phyloP scores from a whole-genome alignment of 2,888 invertebrate species.

The Gerosis bhagava region DNA sequence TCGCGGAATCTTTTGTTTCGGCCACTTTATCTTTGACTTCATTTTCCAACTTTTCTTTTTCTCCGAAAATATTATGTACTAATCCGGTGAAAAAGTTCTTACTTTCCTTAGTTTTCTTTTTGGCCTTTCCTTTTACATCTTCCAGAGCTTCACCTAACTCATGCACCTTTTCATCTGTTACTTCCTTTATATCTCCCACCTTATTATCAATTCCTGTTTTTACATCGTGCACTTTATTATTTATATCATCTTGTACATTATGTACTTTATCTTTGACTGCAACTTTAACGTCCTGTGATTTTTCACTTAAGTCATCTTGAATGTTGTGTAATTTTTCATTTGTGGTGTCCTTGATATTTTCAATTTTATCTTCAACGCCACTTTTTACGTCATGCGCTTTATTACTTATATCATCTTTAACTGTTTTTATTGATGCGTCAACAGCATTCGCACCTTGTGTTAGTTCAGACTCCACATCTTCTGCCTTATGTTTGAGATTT shows the following conservation, averaged over 20 bases:
- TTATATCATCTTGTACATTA: constrained; percentile 49
- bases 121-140: constrained; percentile 58
- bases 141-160: constrained; percentile 49
- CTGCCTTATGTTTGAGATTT: constrained; percentile 46
- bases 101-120: constrained; percentile 72
- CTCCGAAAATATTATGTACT: constrained; percentile 70
- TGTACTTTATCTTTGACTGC: constrained; percentile 50
- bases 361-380: constrained; percentile 46
- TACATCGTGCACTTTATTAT: constrained; percentile 54
- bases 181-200: constrained; percentile 56
- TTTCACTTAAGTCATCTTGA: constrained; percentile 50
- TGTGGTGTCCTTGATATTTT: constrained; percentile 49
- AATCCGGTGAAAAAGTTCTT: constrained; percentile 71
- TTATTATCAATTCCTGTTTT: constrained; percentile 54
- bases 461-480: constrained; percentile 35
- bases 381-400: constrained; percentile 50
- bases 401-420: constrained; percentile 46
- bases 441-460: constrained; percentile 47
- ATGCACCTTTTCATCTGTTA: constrained; percentile 40
- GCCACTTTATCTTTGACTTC: constrained; percentile 62
- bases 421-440: constrained; percentile 46
- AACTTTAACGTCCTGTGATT: constrained; percentile 52
- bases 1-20: constrained; percentile 63
- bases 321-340: constrained; percentile 50
- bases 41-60: constrained; percentile 71